A percentile compares a stretch with the other conserved stretches of the same genome.
phyloP scores from a whole-genome alignment of 2,888 invertebrate species.

The Athalia cordata region DNA sequence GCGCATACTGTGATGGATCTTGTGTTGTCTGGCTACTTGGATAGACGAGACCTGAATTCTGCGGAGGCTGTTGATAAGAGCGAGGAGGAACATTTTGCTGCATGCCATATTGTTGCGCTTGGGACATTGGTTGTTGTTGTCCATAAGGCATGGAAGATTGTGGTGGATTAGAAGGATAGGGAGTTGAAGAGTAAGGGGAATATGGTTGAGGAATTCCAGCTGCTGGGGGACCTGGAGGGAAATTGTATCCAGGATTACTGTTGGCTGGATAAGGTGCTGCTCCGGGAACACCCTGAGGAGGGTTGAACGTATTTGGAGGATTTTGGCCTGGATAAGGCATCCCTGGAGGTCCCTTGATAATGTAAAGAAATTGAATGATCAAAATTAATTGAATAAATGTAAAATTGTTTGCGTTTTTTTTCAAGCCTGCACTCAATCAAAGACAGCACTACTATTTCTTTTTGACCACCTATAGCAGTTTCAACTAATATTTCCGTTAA shows the following conservation, averaged over 20 bases:
- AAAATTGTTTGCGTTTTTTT: no score
- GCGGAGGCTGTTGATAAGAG: slow-evolving; percentile 42
- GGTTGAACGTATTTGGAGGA: slow-evolving; percentile 67
- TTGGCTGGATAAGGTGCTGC: slow-evolving; percentile 58
- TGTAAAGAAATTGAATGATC: neutral
- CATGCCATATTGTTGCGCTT: slow-evolving; percentile 46
- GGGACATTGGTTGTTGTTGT: slow-evolving; percentile 47
- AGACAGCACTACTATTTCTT: no score
- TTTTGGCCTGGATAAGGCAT: slow-evolving; percentile 63
- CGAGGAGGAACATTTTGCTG: slow-evolving; percentile 48
- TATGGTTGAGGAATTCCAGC: slow-evolving; percentile 67
- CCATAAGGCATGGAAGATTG: slow-evolving; percentile 45
- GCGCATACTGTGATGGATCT: no score
- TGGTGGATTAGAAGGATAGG: slow-evolving; percentile 48
- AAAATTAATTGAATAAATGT: no score
- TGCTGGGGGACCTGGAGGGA: slow-evolving; percentile 50
- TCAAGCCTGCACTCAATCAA: no score
- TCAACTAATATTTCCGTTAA: no score
- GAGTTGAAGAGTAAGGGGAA: slow-evolving; percentile 51
- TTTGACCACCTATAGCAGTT: no score
- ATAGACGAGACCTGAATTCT: slow-evolving; percentile 46
- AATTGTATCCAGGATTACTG: slow-evolving; percentile 56
- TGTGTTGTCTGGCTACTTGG: neutral
- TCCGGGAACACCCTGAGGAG: slow-evolving; percentile 65
- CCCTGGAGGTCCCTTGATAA: slow-evolving; percentile 66